Conservation (phyloP, 64 coral and sea anemone genomes). For the Montipora efflorescens region DNA sequence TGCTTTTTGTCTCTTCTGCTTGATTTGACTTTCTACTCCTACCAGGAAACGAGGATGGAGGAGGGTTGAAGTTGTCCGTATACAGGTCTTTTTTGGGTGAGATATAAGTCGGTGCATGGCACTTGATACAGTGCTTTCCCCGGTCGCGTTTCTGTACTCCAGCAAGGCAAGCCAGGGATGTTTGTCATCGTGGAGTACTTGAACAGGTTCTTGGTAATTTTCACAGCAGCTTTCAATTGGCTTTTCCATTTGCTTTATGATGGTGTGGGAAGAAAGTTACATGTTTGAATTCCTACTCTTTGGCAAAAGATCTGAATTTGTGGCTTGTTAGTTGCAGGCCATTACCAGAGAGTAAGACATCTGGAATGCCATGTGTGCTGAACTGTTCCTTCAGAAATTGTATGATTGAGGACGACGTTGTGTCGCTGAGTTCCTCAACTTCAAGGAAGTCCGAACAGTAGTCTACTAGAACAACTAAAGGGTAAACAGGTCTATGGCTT, state of each 20-base stretch:
- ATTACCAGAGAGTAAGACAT: conserved; percentile 31
- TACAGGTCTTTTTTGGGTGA: conserved; percentile 33
- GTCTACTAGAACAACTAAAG: not conserved
- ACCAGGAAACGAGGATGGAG: not conserved
- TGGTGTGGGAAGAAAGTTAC: conserved; percentile 20
- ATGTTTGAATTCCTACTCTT: conserved; percentile 67
- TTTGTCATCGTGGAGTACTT: conserved; percentile 49
- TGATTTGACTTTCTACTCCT: not conserved
- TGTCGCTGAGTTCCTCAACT: not conserved
- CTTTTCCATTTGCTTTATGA: conserved; percentile 57
- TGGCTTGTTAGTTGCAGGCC: conserved; percentile 24
- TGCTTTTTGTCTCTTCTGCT: conserved; percentile 16
- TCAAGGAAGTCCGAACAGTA: conserved; percentile 27
- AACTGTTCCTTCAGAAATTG: conserved; percentile 57
- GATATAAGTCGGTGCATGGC: conserved; percentile 46
- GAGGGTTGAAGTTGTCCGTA: conserved; percentile 30
- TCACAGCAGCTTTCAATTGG: conserved; percentile 37
- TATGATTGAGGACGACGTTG: not conserved
- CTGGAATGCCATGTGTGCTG: conserved; percentile 38
- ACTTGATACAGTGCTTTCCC: conserved; percentile 24
- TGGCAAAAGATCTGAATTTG: conserved; percentile 31
- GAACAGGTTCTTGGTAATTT: conserved; percentile 57
- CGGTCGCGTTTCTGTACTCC: conserved; percentile 34
- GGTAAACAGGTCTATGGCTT: conserved; percentile 21
- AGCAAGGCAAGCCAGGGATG: conserved; percentile 51